These are phyloP conservation scores for Hydrocynus forskahlii DNA, from an alignment of 2,797 vertebrate species.

Conservation along the genomic window DNA sequence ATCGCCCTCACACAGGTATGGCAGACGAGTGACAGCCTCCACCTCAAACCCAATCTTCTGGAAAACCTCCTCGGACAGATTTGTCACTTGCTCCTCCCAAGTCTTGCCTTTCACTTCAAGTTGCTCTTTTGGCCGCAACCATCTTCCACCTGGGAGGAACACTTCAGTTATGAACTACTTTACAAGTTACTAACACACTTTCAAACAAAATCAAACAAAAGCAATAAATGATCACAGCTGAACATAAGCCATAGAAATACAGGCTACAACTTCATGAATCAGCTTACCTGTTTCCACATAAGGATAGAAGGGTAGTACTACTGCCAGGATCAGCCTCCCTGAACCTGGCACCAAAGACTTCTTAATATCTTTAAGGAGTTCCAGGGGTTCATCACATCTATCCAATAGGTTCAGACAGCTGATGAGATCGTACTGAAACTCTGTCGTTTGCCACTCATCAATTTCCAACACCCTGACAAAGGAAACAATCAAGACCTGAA, in stretches of 20 bases:
- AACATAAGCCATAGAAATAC: not conserved
- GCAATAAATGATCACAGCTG: not conserved
- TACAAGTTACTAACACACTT: not conserved
- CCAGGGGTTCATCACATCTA: constrained; percentile 91
- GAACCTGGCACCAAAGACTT: constrained; percentile 86
- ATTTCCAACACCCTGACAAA: constrained; percentile 82
- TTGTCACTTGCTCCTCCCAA: constrained; percentile 96
- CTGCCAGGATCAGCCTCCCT: constrained; percentile 89
- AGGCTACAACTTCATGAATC: not conserved
- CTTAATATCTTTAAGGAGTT: constrained; percentile 87
- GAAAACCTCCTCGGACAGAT: constrained; percentile 86
- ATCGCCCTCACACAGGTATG: constrained; percentile 96
- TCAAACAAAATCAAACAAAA: not conserved
- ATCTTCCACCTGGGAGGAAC: constrained; percentile 87
- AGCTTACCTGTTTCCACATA: constrained; percentile 95
- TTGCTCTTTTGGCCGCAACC: constrained; percentile 91
- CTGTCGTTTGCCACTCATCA: constrained; percentile 92
- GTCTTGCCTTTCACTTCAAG: constrained; percentile 87
- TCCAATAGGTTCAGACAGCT: constrained; percentile 98
- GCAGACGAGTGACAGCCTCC: constrained; percentile 92
- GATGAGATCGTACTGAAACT: constrained; percentile 93
- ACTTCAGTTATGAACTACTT: not conserved
- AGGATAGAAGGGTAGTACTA: constrained; percentile 93
- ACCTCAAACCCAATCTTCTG: constrained; percentile 86
- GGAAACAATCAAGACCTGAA: not conserved